phyloP scores from a whole-genome alignment of 2,113 vertebrate genomes.

The Spea multiplicata region DNA sequence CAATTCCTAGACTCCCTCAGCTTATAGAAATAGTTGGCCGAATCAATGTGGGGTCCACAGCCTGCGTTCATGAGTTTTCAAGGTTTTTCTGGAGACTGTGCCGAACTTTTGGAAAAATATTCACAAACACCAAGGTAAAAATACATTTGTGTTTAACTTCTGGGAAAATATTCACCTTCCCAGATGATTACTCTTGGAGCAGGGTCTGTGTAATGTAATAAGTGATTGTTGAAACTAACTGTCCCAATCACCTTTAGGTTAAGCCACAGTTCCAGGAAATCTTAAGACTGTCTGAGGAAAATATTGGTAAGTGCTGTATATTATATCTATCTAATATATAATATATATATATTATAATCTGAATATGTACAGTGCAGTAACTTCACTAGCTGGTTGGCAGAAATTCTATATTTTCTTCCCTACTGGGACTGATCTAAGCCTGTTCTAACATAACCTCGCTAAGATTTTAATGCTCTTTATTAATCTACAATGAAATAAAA shows the following conservation, averaged over 20 bases:
- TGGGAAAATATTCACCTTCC: neutral
- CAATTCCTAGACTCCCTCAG: conserved; percentile 81
- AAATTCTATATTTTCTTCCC: too few species aligned
- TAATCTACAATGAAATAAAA: too few species aligned
- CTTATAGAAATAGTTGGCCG: conserved; percentile 95
- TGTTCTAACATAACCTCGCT: neutral
- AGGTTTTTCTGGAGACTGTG: conserved; percentile 98
- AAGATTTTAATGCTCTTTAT: too few species aligned
- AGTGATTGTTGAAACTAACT: conserved; percentile 2
- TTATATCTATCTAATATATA: conserved; percentile 41
- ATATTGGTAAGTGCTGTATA: conserved; percentile 79
- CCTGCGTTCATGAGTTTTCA: conserved; percentile 96
- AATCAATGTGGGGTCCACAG: conserved; percentile 91
- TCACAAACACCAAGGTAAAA: conserved; percentile 96
- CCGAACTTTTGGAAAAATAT: conserved; percentile 97
- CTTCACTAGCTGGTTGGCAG: too few species aligned
- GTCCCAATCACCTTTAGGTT: conserved; percentile 70
- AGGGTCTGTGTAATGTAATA: neutral
- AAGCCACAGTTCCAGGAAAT: conserved; percentile 99
- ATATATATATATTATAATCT: conserved; percentile 37
- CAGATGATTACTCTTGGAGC: neutral
- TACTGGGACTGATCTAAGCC: neutral
- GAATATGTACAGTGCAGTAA: conserved; percentile 37
- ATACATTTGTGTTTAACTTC: neutral
- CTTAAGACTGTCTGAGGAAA: conserved; percentile 93